Evolutionary conservation across 2,888 invertebrate species (phyloP).

Genomic region (Nowickia ferox): DNA sequence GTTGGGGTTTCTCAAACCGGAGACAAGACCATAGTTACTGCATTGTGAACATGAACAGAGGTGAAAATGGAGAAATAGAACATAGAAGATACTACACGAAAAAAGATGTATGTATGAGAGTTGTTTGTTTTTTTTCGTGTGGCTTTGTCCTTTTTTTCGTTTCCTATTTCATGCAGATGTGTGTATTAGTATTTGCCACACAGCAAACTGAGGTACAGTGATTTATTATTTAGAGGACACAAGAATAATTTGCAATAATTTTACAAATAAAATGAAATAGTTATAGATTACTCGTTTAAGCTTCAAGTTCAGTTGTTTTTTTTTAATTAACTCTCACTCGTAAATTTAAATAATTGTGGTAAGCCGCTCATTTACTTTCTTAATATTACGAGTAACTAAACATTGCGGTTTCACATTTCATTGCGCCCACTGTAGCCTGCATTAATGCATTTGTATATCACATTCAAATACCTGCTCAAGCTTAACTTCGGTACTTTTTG

Average conservation of each 20-base stretch:
- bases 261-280: background rate
- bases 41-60: background rate
- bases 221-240: constrained; percentile 4
- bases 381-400: no score
- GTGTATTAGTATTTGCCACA: constrained; percentile 1
- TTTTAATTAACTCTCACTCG: no score
- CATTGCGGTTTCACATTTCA: background rate
- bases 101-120: background rate
- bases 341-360: no score
- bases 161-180: background rate
- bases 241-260: constrained; percentile 6
- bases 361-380: no score
- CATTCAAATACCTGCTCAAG: constrained; percentile 62
- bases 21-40: constrained; percentile 27
- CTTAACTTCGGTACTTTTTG: constrained; percentile 57
- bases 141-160: background rate
- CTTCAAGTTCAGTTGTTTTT: no score
- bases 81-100: constrained; percentile 12
- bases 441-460: constrained; percentile 54
- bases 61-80: constrained; percentile 1
- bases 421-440: constrained; percentile 7
- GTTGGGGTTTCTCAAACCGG: constrained; percentile 21
- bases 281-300: no score
- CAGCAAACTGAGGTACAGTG: constrained; percentile 11
- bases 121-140: constrained; percentile 32